A percentile compares a stretch with the other conserved stretches of the same genome.
Conservation (phyloP, 2,113 vertebrate species). For the Bungarus multicinctus region DNA sequence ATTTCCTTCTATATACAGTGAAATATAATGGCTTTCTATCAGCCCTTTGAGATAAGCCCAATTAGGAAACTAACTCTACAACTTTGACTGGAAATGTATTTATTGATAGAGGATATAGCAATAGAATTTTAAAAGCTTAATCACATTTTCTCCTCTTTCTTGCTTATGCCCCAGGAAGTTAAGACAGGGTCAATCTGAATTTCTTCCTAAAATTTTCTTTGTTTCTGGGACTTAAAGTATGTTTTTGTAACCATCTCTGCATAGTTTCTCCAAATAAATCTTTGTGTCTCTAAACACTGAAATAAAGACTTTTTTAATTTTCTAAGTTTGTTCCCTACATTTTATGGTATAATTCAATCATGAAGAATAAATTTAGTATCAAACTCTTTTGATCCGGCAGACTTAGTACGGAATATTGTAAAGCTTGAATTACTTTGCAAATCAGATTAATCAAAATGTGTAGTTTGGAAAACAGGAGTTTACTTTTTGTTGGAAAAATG, state of each 20-base stretch:
- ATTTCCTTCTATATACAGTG: not conserved
- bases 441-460: not conserved
- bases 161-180: not conserved
- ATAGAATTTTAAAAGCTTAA: not conserved
- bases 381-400: constrained; percentile 1
- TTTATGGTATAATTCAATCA: not conserved
- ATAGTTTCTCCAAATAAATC: not conserved
- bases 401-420: not conserved
- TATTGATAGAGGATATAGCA: not conserved
- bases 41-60: not conserved
- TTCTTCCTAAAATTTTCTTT: not conserved
- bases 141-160: not conserved
- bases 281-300: not conserved
- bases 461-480: not conserved
- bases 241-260: not conserved
- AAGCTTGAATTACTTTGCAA: not conserved
- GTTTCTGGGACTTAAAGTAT: not conserved
- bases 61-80: not conserved
- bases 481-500: not conserved
- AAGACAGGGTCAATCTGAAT: not conserved
- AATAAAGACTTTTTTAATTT: not conserved
- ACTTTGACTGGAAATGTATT: not conserved
- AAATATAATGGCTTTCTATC: not conserved
- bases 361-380: not conserved
- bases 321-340: not conserved